phyloP scores from a whole-genome alignment of 2,113 vertebrate genomes.

The Rostratula benghalensis region DNA sequence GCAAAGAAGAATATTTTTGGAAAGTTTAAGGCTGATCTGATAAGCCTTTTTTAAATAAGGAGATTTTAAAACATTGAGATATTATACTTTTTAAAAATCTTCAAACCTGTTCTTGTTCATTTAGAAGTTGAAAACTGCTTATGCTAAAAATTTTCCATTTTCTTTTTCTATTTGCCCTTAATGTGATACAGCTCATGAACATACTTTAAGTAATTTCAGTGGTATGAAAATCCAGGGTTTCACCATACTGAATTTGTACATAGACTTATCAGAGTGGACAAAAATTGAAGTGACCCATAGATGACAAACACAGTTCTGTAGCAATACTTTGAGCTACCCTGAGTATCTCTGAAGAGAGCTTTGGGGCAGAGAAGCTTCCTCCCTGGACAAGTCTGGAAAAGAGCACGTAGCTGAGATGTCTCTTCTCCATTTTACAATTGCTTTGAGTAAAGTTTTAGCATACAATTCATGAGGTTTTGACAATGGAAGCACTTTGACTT shows the following conservation, averaged over 20 bases:
- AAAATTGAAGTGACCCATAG: not conserved
- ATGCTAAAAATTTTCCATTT: not conserved
- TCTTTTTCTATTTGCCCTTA: not conserved
- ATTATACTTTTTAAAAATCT: not conserved
- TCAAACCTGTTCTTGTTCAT: not conserved
- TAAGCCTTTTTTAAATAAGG: conserved; percentile 10
- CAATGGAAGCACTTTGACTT: not conserved
- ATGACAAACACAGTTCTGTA: not conserved
- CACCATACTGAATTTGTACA: not conserved
- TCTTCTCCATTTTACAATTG: not conserved
- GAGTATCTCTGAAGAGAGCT: not conserved
- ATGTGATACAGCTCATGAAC: not conserved
- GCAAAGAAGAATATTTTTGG: conserved; percentile 24
- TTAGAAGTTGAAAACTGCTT: conserved; percentile 9
- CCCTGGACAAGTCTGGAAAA: not conserved
- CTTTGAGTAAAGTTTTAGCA: not conserved
- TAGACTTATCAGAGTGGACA: not conserved
- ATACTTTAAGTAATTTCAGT: not conserved
- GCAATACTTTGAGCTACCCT: not conserved
- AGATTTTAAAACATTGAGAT: not conserved
- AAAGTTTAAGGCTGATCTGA: conserved; percentile 36
- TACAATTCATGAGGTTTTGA: not conserved
- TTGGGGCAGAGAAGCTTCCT: not conserved
- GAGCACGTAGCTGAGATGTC: not conserved
- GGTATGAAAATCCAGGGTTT: not conserved